Evolutionary conservation across 2,797 vertebrate species (phyloP), one percentile per base, ranked within the genome.

Genomic region (Gymnoscopelus microlampas): DNA sequence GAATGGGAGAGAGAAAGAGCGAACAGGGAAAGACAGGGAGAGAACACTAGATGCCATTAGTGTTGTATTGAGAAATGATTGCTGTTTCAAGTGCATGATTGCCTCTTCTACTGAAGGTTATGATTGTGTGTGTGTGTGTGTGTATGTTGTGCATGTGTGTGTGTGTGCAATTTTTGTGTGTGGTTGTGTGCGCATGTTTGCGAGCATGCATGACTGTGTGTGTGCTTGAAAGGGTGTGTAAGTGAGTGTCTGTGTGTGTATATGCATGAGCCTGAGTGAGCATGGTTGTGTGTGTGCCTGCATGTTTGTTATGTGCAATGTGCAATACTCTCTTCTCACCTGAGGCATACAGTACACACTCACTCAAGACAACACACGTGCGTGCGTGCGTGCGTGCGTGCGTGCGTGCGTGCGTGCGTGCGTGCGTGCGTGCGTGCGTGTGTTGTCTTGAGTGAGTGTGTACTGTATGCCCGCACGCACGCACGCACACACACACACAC

Each of bases 81-180:
- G 81, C 78, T 80, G 72, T 80, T 87, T 82, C 77, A 82, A 69
- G 60, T 82, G 79, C 71, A 80, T 70, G 77, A 81, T 85, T 86
- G 80, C 73, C 7, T 68, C 68, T 76, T 69, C 68, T 71, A 79
- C 77, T 60, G 66, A 81, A 76, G 53, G 64, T 66, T 80, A 77
- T 66, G 61, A 54, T 70, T 57, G 24, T 39, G 14, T 53, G 50
- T 64, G 14, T 15, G 62, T 53, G 49, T 39, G 12, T 39, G 26
- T 35, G 50, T 10, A 26, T 35, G 14, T 68, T 29, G 53, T 24
- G 53, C 26, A 9, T 49, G 53, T 66, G 53, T 57, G 53, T 57
- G 54, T 65, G 51, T 19, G 19, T 19, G 19, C 19, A 19, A 19
- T 19, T 19, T 19, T 70, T 56, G 24, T 32, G 12, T 63, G 61